phyloP scores from a whole-genome alignment of 2,113 vertebrate genomes.

The Lucifuga dentata region DNA sequence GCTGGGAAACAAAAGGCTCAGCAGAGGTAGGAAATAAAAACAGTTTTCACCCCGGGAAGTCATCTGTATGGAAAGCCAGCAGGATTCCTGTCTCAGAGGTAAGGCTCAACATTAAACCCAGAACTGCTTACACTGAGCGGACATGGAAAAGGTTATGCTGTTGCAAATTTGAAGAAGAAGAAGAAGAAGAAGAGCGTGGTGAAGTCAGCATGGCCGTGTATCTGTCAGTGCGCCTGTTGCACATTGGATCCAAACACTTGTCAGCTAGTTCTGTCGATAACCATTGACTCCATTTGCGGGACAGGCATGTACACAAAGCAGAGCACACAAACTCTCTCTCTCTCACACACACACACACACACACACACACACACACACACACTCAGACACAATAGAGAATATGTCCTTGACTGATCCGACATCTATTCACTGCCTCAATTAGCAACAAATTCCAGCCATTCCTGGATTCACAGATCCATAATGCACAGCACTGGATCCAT shows the following conservation, averaged over 20 bases:
- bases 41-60: constrained; percentile 7
- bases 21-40: constrained; percentile 8
- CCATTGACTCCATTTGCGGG: constrained; percentile 37
- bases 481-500: no score
- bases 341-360: constrained; percentile 11
- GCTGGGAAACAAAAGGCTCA: constrained; percentile 45
- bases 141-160: constrained; percentile 27
- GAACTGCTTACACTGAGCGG: constrained; percentile 5
- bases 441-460: no score
- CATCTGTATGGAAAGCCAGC: constrained; percentile 19
- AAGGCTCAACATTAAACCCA: constrained; percentile 1
- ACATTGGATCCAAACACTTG: constrained; percentile 45
- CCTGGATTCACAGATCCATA: no score
- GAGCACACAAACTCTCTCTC: no score
- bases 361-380: no score
- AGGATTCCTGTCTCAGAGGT: constrained; percentile 3
- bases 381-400: no score
- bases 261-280: constrained; percentile 49
- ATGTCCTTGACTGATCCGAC: constrained; percentile 1
- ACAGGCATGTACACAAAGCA: constrained; percentile 23
- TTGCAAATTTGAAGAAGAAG: no score
- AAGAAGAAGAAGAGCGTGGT: constrained; percentile 21
- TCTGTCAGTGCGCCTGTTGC: constrained; percentile 41
- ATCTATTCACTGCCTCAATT: background rate
- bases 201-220: constrained; percentile 40